These are phyloP conservation scores for Cyanoramphus novaezelandiae DNA, from an alignment of 2,113 vertebrate species.

Conservation along the genomic window DNA sequence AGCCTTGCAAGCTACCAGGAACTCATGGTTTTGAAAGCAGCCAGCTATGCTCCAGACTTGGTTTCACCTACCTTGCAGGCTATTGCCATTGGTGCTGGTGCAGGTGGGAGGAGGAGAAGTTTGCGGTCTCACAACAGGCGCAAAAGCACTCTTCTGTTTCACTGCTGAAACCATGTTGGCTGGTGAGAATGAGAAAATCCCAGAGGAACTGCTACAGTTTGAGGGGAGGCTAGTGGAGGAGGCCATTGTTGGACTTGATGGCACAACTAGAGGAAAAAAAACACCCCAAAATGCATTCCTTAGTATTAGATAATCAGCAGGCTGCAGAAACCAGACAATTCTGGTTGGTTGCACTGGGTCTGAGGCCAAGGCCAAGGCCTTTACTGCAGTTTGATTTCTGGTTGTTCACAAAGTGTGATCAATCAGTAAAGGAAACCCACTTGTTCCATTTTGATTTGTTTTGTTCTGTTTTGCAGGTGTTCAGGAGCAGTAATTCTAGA, in stretches of 20 bases:
- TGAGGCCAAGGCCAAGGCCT: not conserved
- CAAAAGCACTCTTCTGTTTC: slow-evolving; percentile 98
- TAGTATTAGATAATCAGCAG: not conserved
- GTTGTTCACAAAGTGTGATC: not conserved
- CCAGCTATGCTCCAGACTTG: not conserved
- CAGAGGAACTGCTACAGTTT: slow-evolving; percentile 96
- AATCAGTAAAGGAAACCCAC: not conserved
- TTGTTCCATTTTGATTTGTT: not conserved
- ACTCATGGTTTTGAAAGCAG: not conserved
- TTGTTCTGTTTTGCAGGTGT: not conserved
- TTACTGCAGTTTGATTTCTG: not conserved
- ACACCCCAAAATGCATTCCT: slow-evolving; percentile 5
- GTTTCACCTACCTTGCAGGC: slow-evolving; percentile 90
- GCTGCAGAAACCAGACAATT: not conserved
- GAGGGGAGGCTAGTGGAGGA: slow-evolving; percentile 96
- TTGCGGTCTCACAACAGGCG: slow-evolving; percentile 94
- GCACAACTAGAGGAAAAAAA: slow-evolving; percentile 84
- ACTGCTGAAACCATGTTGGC: slow-evolving; percentile 98
- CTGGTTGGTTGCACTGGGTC: not conserved
- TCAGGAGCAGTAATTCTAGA: not conserved
- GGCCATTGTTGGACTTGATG: slow-evolving; percentile 93
- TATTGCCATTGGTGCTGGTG: slow-evolving; percentile 94
- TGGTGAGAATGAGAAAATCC: slow-evolving; percentile 98
- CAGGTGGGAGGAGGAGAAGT: slow-evolving; percentile 96
- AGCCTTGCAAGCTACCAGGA: not conserved